These are phyloP conservation scores for Dasysyrphus albostriatus DNA, from an alignment of 2,888 invertebrate genomes.

Conservation along the genomic window DNA sequence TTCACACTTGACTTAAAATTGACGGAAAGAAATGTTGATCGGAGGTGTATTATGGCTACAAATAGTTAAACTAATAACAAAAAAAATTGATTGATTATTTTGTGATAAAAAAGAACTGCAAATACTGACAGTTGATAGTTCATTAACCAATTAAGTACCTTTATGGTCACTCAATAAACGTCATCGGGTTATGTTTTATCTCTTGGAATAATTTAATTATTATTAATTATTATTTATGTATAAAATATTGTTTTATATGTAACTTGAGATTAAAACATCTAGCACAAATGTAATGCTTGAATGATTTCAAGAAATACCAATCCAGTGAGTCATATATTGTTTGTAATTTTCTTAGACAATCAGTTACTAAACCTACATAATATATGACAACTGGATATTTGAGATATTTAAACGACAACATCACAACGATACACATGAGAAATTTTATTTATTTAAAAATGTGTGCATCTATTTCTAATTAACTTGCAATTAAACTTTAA, in stretches of 20 bases:
- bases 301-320: slow-evolving; percentile 12
- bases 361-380: background rate
- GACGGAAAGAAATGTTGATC: slow-evolving; percentile 16
- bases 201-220: background rate
- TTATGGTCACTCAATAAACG: background rate
- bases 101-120: slow-evolving; percentile 1
- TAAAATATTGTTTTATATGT: background rate
- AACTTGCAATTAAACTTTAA: background rate
- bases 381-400: too few relatives aligned
- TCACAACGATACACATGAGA: slow-evolving; percentile 13
- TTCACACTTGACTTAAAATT: slow-evolving; percentile 42
- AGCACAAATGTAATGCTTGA: slow-evolving; percentile 17
- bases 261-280: slow-evolving; percentile 3
- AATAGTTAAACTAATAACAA: slow-evolving; percentile 8
- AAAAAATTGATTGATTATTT: slow-evolving; percentile 18
- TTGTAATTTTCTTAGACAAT: slow-evolving; percentile 10
- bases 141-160: slow-evolving; percentile 24
- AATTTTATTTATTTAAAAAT: background rate
- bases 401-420: background rate
- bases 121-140: slow-evolving; percentile 7
- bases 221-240: too few relatives aligned
- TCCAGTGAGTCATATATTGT: background rate
- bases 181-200: background rate
- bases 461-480: background rate
- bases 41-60: background rate